These are phyloP conservation scores for Anoplius nigerrimus DNA, from an alignment of 2,888 invertebrate genomes.

Conservation along the genomic window DNA sequence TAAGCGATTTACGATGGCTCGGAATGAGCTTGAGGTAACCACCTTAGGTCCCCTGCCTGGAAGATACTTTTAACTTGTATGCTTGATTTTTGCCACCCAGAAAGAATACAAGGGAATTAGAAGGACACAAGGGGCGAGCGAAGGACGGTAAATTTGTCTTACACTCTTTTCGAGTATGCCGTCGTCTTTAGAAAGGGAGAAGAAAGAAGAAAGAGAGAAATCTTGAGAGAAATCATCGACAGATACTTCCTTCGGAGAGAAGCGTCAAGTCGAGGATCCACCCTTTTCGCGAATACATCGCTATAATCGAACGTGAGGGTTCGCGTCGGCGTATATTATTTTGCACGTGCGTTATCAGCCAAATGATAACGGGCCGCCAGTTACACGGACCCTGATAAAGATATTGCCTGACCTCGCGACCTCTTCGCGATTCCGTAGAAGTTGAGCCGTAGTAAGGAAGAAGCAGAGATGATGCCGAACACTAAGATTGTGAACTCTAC, in stretches of 20 bases:
- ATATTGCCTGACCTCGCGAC: constrained; percentile 66
- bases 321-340: constrained; percentile 57
- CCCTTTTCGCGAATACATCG: constrained; percentile 22
- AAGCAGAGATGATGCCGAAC: constrained; percentile 11
- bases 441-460: constrained; percentile 24
- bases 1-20: no score
- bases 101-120: no score
- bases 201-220: no score
- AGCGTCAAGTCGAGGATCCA: neutral
- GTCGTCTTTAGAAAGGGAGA: no score
- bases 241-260: constrained; percentile 17
- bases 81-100: neutral
- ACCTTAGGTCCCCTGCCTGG: neutral
- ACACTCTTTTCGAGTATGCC: neutral
- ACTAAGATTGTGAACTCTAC: neutral
- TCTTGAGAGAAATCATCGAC: no score
- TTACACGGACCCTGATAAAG: constrained; percentile 66
- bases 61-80: neutral
- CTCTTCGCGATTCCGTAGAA: constrained; percentile 61
- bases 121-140: no score
- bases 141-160: neutral
- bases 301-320: constrained; percentile 51
- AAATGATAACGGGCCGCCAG: constrained; percentile 54
- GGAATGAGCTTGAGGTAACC: no score
- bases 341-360: constrained; percentile 68